Evolutionary conservation across 2,888 invertebrate genomes (phyloP).

Genomic region (Timandra comae): DNA sequence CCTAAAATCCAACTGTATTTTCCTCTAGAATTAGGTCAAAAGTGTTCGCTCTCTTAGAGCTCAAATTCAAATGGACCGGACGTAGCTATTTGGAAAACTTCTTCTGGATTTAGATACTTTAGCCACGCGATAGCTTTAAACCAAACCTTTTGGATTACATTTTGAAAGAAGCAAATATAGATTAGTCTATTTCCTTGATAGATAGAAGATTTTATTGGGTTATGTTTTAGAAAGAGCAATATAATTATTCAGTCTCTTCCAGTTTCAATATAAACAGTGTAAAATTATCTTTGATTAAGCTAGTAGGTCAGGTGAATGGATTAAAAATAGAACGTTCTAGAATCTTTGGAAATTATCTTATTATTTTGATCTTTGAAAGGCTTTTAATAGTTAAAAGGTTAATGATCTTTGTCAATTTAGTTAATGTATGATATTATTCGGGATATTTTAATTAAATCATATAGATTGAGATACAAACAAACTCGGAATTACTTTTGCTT

Average conservation of each 20-base stretch:
- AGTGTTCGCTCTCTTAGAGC: neutral
- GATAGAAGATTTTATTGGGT: neutral
- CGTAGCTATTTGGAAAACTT: neutral
- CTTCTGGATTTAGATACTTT: neutral
- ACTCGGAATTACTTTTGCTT: too few relatives aligned
- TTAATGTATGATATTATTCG: too few relatives aligned
- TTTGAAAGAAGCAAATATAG: too few relatives aligned
- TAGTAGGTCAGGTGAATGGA: neutral
- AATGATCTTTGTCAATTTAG: too few relatives aligned
- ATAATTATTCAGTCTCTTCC: neutral
- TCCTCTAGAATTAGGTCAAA: constrained; percentile 1
- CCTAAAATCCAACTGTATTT: constrained; percentile 1
- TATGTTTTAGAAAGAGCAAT: neutral
- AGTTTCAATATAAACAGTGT: neutral
- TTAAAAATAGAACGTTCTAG: too few relatives aligned
- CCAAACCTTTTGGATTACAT: neutral
- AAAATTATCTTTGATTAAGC: neutral
- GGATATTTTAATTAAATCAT: too few relatives aligned
- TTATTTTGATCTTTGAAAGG: too few relatives aligned
- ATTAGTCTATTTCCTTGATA: neutral
- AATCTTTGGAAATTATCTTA: too few relatives aligned
- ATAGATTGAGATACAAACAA: too few relatives aligned
- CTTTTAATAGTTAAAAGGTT: too few relatives aligned
- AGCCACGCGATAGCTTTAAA: constrained; percentile 1
- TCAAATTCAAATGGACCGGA: neutral